Evolutionary conservation across 2,113 vertebrate species (phyloP), one percentile per base, ranked within the genome.

Genomic region (Callorhinus ursinus): DNA sequence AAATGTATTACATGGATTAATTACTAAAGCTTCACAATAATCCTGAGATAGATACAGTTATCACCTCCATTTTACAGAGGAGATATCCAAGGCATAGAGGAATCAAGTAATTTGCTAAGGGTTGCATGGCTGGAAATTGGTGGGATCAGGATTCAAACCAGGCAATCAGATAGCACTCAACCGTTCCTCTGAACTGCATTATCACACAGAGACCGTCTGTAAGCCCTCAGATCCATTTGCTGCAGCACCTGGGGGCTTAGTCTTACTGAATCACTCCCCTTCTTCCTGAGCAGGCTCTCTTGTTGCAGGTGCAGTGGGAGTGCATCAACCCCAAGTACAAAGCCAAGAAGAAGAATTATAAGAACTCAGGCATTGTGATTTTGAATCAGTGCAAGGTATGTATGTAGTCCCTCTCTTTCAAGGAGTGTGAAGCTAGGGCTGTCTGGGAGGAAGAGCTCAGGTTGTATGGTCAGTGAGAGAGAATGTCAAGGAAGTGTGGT

Each of bases 341-440:
- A 98, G 98, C 99, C 49, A 99, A 99, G 99, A 99, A 99, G 99
- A 99, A 99, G 98, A 99, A 99, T 81, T 99, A 99, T 98, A 99
- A 99, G 98, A 99, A 99, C 98, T 99, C 99, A 15, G 99, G 99
- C 98, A 99, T 99, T 1, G 99, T 99, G 80, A 99, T 99, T 97
- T 99, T 99, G 91, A 99, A 99, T 98, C 99, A 99, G 96, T 99
- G 99, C 99, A 99, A 99, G 99, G 99, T 99, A 90, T 46, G 72
- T 53, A 71, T 4, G 8, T 53, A 63, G 72, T 28, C 15, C 28
- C 39, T 31, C 7, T 81, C 61, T 69, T 51, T 36, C 42, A 76
- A 71, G 31, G 12, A 77, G 5, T 59, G 0, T 31, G 28, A 71
- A 81, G 22, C 16, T 33, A 76, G 33, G 61, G 14, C 36, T 33